Conservation (phyloP, 2,797 vertebrate species). For the Amblyopsis hoosieri region DNA sequence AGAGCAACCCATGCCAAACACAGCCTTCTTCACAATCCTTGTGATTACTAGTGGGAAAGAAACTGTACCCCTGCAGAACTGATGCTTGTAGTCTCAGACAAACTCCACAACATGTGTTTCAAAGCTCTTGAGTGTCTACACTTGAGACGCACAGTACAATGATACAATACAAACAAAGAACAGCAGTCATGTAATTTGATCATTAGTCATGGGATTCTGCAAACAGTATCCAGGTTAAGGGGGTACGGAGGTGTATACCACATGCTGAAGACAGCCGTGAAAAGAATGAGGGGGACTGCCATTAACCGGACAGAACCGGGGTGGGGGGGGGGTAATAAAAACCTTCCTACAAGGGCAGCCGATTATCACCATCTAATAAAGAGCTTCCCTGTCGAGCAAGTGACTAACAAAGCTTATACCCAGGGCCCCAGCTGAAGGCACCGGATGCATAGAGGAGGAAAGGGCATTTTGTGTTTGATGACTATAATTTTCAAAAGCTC, state of each 20-base stretch:
- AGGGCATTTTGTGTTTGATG: constrained; percentile 53
- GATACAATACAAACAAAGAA: too few relatives aligned
- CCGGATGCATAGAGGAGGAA: constrained; percentile 29
- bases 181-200: too few relatives aligned
- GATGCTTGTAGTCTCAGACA: too few relatives aligned
- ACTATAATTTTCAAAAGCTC: constrained; percentile 59
- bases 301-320: constrained; percentile 18
- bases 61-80: constrained; percentile 24
- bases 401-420: neutral
- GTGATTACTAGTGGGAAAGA: constrained; percentile 13
- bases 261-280: too few relatives aligned
- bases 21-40: constrained; percentile 19
- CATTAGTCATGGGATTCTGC: too few relatives aligned
- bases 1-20: constrained; percentile 11
- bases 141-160: too few relatives aligned
- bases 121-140: too few relatives aligned
- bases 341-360: constrained; percentile 15
- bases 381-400: constrained; percentile 29
- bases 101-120: too few relatives aligned
- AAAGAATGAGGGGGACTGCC: too few relatives aligned
- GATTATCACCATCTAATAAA: constrained; percentile 42
- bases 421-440: constrained; percentile 12
- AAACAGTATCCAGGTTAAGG: too few relatives aligned
- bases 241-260: too few relatives aligned
- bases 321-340: constrained; percentile 26